A percentile compares a stretch with the other conserved stretches of the same genome.
These are phyloP conservation scores for Crotalus horridus DNA, from an alignment of 2,113 vertebrate genomes.

Conservation along the genomic window DNA sequence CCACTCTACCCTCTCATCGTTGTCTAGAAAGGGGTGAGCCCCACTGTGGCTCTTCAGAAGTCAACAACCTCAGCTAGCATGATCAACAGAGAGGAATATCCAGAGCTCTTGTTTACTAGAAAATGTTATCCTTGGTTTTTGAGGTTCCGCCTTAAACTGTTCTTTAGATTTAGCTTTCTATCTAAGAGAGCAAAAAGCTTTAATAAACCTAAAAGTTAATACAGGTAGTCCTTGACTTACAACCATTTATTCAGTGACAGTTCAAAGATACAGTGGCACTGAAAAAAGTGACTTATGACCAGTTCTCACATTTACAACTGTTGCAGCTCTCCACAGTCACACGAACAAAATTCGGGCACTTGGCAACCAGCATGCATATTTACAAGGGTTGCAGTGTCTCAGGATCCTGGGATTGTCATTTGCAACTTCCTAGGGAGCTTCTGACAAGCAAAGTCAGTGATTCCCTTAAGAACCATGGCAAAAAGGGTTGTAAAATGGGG, in stretches of 20 bases:
- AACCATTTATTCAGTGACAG: neutral
- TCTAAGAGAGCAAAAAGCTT: neutral
- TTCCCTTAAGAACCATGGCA: neutral
- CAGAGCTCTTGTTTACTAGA: neutral
- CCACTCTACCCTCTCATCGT: neutral
- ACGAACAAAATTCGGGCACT: neutral
- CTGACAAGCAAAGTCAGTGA: neutral
- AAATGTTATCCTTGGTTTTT: neutral
- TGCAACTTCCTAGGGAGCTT: neutral
- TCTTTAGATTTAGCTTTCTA: neutral
- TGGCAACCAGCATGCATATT: neutral
- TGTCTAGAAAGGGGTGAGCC: neutral
- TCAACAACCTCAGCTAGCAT: neutral
- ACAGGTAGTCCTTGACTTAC: neutral
- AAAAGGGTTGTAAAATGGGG: neutral
- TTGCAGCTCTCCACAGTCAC: neutral
- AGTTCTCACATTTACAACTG: neutral
- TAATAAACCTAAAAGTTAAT: neutral
- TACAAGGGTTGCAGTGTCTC: neutral
- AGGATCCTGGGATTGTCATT: neutral
- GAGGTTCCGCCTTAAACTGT: neutral
- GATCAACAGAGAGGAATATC: neutral
- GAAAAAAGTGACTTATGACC: neutral
- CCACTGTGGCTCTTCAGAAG: neutral
- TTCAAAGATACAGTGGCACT: neutral